Conservation (phyloP, 2,888 invertebrate species). For the Chalcosyrphus nemorum region DNA sequence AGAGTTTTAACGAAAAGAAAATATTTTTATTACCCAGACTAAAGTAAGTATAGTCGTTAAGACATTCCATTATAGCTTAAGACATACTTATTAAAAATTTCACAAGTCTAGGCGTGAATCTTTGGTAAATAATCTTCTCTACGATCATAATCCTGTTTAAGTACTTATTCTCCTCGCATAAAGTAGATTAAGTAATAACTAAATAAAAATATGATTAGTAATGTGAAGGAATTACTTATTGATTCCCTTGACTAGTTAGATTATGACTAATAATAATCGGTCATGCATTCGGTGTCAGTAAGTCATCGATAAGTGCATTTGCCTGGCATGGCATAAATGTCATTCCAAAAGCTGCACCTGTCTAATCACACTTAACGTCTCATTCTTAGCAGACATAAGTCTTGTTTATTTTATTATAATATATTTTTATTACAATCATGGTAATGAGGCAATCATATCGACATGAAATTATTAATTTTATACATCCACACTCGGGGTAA, state of each 20-base stretch:
- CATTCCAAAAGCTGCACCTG: slow-evolving; percentile 62
- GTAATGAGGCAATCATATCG: slow-evolving; percentile 70
- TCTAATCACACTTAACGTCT: slow-evolving; percentile 68
- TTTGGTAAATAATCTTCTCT: background rate
- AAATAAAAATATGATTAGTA: too few species aligned
- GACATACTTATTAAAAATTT: background rate
- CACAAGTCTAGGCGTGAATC: background rate
- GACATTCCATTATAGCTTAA: too few species aligned
- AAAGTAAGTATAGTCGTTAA: too few species aligned
- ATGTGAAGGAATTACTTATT: slow-evolving; percentile 14
- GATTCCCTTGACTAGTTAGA: slow-evolving; percentile 30
- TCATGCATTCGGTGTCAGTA: background rate
- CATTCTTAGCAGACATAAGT: slow-evolving; percentile 55
- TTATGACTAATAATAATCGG: slow-evolving; percentile 26
- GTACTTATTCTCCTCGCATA: background rate
- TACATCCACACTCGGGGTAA: slow-evolving; percentile 23
- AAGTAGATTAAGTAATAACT: slow-evolving; percentile 10
- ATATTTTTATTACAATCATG: slow-evolving; percentile 64
- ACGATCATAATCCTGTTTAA: background rate
- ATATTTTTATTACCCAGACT: too few species aligned
- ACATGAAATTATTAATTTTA: slow-evolving; percentile 62
- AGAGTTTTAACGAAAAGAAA: too few species aligned
- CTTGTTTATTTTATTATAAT: slow-evolving; percentile 58
- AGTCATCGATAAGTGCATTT: slow-evolving; percentile 42
- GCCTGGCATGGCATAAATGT: slow-evolving; percentile 60